A percentile compares a stretch with the other conserved stretches of the same genome.
These are phyloP conservation scores for Drosophila meridiana DNA, from an alignment of 2,888 invertebrate genomes.

Conservation along the genomic window DNA sequence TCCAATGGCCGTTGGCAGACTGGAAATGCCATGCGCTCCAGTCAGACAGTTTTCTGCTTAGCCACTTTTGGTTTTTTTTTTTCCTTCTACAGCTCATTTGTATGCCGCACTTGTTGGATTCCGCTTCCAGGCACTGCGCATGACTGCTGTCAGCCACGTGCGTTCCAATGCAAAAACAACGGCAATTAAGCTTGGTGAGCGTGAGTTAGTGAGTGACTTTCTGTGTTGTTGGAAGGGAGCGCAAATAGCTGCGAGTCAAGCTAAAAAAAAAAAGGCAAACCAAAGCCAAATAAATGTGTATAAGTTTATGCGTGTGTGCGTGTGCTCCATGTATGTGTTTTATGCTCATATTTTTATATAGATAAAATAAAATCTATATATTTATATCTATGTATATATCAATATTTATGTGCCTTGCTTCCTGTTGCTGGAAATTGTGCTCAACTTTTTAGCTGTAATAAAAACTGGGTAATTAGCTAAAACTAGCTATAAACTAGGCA, in stretches of 20 bases:
- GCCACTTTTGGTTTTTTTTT: conserved; percentile 15
- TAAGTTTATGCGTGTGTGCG: neutral
- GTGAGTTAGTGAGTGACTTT: conserved; percentile 5
- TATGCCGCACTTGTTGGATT: conserved; percentile 82
- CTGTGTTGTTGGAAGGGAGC: conserved; percentile 40
- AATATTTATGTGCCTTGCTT: neutral
- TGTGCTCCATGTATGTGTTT: no score
- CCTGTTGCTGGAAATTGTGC: neutral
- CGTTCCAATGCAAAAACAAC: conserved; percentile 42
- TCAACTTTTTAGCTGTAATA: neutral
- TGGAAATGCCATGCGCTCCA: conserved; percentile 44
- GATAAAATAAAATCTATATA: neutral
- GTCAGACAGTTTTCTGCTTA: conserved; percentile 26
- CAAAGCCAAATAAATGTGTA: conserved; percentile 22
- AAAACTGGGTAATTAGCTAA: neutral
- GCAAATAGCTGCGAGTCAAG: conserved; percentile 30
- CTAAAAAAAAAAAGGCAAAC: conserved; percentile 11
- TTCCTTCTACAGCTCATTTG: conserved; percentile 22
- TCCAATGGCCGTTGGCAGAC: conserved; percentile 24
- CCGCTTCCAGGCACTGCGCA: conserved; percentile 65
- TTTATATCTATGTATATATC: neutral
- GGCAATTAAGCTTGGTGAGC: conserved; percentile 1
- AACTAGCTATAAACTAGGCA: no score
- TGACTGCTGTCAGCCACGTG: conserved; percentile 57
- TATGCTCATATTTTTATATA: conserved; percentile 1